These are phyloP conservation scores for Pygoscelis adeliae DNA, from an alignment of 2,113 vertebrate genomes.

Conservation along the genomic window DNA sequence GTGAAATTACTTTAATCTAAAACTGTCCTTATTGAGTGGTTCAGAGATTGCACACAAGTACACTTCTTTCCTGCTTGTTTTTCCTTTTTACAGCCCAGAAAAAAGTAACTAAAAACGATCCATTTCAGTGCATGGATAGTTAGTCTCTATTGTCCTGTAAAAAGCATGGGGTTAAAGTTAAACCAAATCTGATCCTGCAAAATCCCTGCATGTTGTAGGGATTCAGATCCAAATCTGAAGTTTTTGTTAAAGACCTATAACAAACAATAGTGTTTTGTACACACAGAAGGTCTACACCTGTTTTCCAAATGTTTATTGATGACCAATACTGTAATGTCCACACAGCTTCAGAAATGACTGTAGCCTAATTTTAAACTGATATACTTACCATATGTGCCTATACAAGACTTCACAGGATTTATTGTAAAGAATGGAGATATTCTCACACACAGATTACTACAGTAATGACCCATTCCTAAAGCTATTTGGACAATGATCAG, in stretches of 20 bases:
- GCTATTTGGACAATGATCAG: neutral
- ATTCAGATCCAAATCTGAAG: neutral
- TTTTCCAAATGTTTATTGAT: neutral
- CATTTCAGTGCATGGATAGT: neutral
- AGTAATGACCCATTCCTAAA: neutral
- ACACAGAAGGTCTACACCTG: neutral
- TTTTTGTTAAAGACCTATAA: neutral
- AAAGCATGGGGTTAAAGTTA: neutral
- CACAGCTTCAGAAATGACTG: neutral
- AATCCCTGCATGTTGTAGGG: neutral
- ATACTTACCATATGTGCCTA: neutral
- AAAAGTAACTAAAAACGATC: neutral
- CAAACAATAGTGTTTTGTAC: neutral
- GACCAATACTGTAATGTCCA: neutral
- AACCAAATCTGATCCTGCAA: neutral
- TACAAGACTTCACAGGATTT: neutral
- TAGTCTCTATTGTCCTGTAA: neutral
- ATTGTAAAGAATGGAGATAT: neutral
- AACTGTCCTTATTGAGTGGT: neutral
- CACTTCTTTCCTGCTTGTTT: neutral
- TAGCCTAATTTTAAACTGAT: neutral
- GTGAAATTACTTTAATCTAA: neutral
- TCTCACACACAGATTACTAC: neutral
- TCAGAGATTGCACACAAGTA: neutral
- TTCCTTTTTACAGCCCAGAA: neutral